Conservation (phyloP, 2,888 invertebrate species). For the Celastrina argiolus region DNA sequence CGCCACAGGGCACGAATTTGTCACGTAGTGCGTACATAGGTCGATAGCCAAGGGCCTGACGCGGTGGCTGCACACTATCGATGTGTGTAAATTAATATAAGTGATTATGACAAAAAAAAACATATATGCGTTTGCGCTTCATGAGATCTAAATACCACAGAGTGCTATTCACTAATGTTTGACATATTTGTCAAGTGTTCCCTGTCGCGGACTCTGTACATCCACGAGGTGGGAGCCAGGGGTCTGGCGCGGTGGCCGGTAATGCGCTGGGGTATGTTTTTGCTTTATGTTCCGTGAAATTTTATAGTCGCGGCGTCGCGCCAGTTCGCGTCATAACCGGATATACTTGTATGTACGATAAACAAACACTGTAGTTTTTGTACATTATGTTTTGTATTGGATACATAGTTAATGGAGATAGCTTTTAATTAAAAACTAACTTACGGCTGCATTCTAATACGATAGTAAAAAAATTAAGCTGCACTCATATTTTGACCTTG, state of each 20-base stretch:
- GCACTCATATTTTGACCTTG: too few species aligned
- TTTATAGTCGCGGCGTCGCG: constrained; percentile 60
- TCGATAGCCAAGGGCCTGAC: too few species aligned
- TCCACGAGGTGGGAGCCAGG: constrained; percentile 29
- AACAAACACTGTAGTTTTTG: not conserved
- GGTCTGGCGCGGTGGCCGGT: constrained; percentile 56
- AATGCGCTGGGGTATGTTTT: constrained; percentile 74
- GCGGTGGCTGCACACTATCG: too few species aligned
- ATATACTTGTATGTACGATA: constrained; percentile 16
- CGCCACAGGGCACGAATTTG: too few species aligned
- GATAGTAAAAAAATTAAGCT: too few species aligned
- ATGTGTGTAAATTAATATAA: too few species aligned
- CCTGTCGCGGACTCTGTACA: not conserved
- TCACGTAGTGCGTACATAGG: too few species aligned
- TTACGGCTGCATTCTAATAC: not conserved
- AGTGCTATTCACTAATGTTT: too few species aligned
- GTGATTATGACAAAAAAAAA: too few species aligned
- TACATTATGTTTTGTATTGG: not conserved
- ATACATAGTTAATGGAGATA: not conserved
- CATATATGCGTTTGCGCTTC: too few species aligned
- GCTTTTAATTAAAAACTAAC: too few species aligned
- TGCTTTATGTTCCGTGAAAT: constrained; percentile 78
- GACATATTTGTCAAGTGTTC: not conserved
- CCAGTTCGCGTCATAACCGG: constrained; percentile 37
- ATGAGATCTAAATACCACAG: too few species aligned